phyloP scores from a whole-genome alignment of 2,888 invertebrate species.

The Drosophila mettleri region DNA sequence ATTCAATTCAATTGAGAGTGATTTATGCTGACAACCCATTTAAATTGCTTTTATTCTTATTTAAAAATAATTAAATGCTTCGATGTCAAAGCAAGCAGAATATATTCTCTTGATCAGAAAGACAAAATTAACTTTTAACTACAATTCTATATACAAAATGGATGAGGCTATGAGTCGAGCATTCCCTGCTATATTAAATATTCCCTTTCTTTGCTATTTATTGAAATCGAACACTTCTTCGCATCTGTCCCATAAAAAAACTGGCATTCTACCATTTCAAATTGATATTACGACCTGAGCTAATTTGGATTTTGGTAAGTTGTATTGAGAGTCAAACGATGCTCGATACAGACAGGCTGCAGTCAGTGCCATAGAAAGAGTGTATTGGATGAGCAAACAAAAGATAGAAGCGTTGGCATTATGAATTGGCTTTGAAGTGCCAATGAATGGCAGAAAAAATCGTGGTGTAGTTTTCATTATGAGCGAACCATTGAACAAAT shows the following conservation, averaged over 20 bases:
- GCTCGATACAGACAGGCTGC: background rate
- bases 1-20: background rate
- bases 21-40: background rate
- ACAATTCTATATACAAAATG: too few relatives aligned
- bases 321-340: conserved; percentile 58
- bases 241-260: conserved; percentile 52
- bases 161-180: too few relatives aligned
- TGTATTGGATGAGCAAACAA: conserved; percentile 35
- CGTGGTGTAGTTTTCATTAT: conserved; percentile 65
- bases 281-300: conserved; percentile 63
- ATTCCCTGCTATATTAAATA: background rate
- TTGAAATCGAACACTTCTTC: background rate
- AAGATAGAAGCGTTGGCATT: conserved; percentile 31
- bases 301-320: conserved; percentile 40
- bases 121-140: too few relatives aligned
- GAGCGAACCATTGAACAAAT: conserved; percentile 77
- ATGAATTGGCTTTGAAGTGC: conserved; percentile 76
- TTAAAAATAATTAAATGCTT: too few relatives aligned
- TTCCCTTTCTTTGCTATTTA: background rate
- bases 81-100: too few relatives aligned
- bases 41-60: too few relatives aligned
- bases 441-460: conserved; percentile 75
- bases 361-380: conserved; percentile 21
- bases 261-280: conserved; percentile 42
- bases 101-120: background rate